Base-by-base conservation (phyloP, 2,888 invertebrate species). In the Amaurobius ferox region DNA sequence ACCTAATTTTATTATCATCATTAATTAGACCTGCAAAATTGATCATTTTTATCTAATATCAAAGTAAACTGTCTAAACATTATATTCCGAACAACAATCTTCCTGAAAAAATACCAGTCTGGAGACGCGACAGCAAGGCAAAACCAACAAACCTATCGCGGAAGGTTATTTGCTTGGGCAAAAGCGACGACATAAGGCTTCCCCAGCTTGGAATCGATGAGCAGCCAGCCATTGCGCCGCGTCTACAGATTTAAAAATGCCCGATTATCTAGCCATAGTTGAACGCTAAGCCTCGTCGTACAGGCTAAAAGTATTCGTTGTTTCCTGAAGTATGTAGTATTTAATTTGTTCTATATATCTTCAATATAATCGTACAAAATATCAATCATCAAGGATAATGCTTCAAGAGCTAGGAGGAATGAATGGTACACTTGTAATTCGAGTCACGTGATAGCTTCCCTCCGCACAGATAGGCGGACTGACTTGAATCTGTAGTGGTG, bases 361-460 rank as follows among this genome's bases (percentile, higher is more conserved):
- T 55, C 29, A 11, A 23, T 19, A 62, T 62, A 55, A 23, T 26
- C n/a, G 28, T 35, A 26, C 30, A 68, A n/a, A 35, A 35, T 55
- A 28, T 39, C 35, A 61, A 68, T 19, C 35, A 19, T 23, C n/a
- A 16, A 16, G 40, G 70, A 61, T 55, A 19, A 78, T 61, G 61
- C 55, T 78, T n/a, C 40, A 40, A 67, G 68, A 78, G 66, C 48
- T 70, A n/a, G 72, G 76, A 70, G 68, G 73, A 85, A 35, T 70
- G 68, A 72, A 61, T 66, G 77, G 71, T 71, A 70, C 67, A 61
- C 78, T 40, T 48, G 67, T 78, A 72, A 73, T 68, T 23, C 85
- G 44, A 61, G 85, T 86, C 85, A 86, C 85, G 85, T 86, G 85
- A 86, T 62, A 35, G 32, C 64, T 68, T 73, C 68, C 62, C 85